Conservation (phyloP, 2,113 vertebrate species). For the Bucco capensis region DNA sequence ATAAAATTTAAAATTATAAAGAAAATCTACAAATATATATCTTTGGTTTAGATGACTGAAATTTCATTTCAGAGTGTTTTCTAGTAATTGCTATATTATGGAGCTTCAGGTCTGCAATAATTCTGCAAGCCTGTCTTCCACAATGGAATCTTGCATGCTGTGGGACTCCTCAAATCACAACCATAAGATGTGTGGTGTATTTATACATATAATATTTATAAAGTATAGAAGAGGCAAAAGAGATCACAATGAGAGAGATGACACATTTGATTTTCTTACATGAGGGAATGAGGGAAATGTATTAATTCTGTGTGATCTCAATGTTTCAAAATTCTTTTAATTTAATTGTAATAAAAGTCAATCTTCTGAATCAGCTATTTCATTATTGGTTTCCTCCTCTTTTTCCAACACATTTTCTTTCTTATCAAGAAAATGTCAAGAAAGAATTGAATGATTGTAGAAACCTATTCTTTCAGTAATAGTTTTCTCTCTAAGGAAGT, state of each 20-base stretch:
- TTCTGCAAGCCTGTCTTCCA: not conserved
- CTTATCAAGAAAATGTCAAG: not conserved
- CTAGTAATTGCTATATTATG: not conserved
- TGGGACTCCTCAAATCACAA: not conserved
- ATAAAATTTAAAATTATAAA: not conserved
- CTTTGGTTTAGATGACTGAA: not conserved
- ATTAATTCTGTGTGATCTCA: not conserved
- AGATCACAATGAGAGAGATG: not conserved
- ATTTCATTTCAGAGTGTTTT: not conserved
- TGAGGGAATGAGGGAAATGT: not conserved
- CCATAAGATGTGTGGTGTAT: not conserved
- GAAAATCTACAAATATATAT: not conserved
- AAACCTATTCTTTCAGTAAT: not conserved
- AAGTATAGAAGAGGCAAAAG: not conserved
- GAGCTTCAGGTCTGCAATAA: not conserved
- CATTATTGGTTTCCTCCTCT: not conserved
- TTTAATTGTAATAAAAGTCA: not conserved
- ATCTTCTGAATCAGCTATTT: not conserved
- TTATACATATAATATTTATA: not conserved
- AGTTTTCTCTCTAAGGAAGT: not conserved
- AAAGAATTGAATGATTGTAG: not conserved
- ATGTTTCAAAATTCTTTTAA: not conserved
- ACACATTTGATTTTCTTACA: not conserved
- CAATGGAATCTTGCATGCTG: not conserved
- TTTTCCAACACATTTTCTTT: not conserved